A percentile compares a stretch with the other conserved stretches of the same genome.
Conservation (phyloP, 2,113 vertebrate species). For the Pycnonotus jocosus region DNA sequence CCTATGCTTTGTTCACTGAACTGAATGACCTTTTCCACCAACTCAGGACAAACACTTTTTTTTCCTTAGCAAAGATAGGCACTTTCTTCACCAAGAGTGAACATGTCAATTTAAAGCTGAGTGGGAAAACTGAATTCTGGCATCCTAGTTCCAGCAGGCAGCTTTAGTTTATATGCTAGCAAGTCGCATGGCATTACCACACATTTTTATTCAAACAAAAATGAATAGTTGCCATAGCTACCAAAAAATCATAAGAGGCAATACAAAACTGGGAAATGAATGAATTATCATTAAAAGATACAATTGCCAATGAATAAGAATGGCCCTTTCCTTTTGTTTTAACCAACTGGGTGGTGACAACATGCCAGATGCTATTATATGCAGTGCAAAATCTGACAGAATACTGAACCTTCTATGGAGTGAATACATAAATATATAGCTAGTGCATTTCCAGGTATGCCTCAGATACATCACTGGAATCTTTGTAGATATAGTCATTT, state of each 20-base stretch:
- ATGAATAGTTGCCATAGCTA: constrained; percentile 27
- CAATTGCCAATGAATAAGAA: neutral
- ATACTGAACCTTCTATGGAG: neutral
- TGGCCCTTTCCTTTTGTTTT: neutral
- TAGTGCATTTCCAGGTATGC: neutral
- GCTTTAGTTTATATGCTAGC: constrained; percentile 26
- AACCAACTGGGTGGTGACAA: neutral
- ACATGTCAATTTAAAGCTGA: constrained; percentile 20
- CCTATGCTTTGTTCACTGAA: neutral
- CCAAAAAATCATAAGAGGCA: neutral
- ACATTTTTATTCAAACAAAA: constrained; percentile 14
- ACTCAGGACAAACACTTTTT: neutral
- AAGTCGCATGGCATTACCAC: neutral
- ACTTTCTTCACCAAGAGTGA: constrained; percentile 12
- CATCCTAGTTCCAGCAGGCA: neutral
- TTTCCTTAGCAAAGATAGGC: neutral
- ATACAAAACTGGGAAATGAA: neutral
- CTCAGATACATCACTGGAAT: neutral
- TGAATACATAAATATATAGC: neutral
- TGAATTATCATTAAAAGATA: neutral
- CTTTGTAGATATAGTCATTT: neutral
- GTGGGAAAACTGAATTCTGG: neutral
- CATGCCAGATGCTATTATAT: neutral
- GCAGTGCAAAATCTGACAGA: neutral
- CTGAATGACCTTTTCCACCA: constrained; percentile 11